Percentiles rank a stretch among this genome's conserved stretches.
Conservation (phyloP, 2,113 vertebrate species). For the Thamnaconus septentrionalis region DNA sequence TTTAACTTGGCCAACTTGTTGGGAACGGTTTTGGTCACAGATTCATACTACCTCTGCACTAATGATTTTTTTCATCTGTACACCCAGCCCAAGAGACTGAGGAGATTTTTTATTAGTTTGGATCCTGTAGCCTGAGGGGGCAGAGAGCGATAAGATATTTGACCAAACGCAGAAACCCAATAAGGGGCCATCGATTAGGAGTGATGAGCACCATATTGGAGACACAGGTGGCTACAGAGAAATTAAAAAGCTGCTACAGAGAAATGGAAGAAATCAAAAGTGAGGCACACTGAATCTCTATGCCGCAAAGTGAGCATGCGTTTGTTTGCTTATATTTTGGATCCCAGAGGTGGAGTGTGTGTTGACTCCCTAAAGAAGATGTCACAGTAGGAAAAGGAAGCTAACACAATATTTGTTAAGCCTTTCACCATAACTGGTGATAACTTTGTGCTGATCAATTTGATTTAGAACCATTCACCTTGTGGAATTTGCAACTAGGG, state of each 20-base stretch:
- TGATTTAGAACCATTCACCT: too few species aligned
- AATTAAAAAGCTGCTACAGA: conserved; percentile 71
- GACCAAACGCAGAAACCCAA: conserved; percentile 78
- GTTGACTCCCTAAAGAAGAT: conserved; percentile 17
- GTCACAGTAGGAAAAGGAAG: conserved; percentile 28
- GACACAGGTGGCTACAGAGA: conserved; percentile 70
- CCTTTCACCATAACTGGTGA: conserved; percentile 2
- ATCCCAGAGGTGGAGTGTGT: not conserved
- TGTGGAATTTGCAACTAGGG: too few species aligned
- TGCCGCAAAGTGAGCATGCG: conserved; percentile 23
- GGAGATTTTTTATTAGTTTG: conserved; percentile 77
- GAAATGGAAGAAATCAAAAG: conserved; percentile 59
- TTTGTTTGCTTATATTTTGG: conserved; percentile 37
- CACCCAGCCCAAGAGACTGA: conserved; percentile 59
- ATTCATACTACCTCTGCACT: conserved; percentile 56
- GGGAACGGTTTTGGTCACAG: conserved; percentile 60
- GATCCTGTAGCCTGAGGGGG: conserved; percentile 69
- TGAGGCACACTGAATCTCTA: conserved; percentile 33
- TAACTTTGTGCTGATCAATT: not conserved
- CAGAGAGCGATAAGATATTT: conserved; percentile 69
- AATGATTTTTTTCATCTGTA: conserved; percentile 67
- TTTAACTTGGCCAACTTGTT: conserved; percentile 54
- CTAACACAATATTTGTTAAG: not conserved
- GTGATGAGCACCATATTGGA: conserved; percentile 72
- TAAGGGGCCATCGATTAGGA: conserved; percentile 79